Evolutionary conservation across 1,140 invertebrate species (phyloP).

Genomic region (Saccostrea echinata): DNA sequence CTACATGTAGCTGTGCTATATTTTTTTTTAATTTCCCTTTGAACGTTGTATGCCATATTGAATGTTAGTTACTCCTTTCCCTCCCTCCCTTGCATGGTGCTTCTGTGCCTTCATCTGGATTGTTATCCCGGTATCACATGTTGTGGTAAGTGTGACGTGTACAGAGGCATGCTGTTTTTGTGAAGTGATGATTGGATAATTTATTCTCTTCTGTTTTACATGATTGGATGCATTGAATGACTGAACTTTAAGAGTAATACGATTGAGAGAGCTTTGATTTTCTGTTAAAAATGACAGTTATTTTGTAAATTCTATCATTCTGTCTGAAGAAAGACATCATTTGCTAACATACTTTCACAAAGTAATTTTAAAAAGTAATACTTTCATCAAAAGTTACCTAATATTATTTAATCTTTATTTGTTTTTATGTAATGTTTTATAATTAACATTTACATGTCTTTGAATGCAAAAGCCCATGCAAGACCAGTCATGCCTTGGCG

Average conservation of each 20-base stretch:
- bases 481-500: too few species aligned
- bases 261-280: neutral
- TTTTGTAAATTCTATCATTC: too few species aligned
- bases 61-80: neutral
- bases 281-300: neutral
- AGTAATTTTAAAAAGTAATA: neutral
- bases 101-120: neutral
- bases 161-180: conserved; percentile 24
- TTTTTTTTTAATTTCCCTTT: neutral
- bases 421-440: neutral
- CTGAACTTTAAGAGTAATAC: neutral
- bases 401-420: too few species aligned
- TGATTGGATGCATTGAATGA: neutral
- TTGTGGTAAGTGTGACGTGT: neutral
- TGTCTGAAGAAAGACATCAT: too few species aligned
- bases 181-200: conserved; percentile 3
- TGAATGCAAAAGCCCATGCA: too few species aligned
- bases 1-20: too few species aligned
- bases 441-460: neutral
- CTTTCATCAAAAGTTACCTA: too few species aligned
- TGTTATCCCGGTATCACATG: neutral
- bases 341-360: too few species aligned
- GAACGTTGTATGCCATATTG: neutral
- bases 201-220: neutral
- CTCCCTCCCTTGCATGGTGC: neutral